Evolutionary conservation across 2,888 invertebrate species (phyloP), one percentile per base, ranked within the genome.

Genomic region (Heliconius sara): DNA sequence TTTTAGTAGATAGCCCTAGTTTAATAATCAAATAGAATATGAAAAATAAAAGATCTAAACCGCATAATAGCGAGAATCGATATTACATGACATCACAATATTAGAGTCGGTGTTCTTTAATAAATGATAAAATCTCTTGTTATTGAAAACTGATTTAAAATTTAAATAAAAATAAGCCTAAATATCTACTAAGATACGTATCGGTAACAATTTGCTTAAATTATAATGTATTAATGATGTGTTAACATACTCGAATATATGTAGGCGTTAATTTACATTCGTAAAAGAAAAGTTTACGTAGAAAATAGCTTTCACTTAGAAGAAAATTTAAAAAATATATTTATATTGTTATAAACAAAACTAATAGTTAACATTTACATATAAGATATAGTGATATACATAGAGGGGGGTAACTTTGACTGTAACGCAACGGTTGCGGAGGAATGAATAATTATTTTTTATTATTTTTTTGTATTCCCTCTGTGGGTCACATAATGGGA

Each of bases 31-130:
- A n/a, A n/a, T 13, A 60, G n/a, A 60, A 39, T 3, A 39, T 16
- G 60, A 34, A 57, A 13, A 12, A 60, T 72, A 57, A 60, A 73
- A 73, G 39, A 73, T 60, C 16, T 73, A n/a, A 34, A 60, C 39
- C 73, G 57, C 57, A n/a, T 60, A 60, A 39, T 73, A 73, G 73
- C 60, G n/a, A 39, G n/a, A 60, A 73, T 60, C 60, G 34, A 73
- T 73, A 34, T 60, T 34, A 73, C 60, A 10, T 73, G 73, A 73
- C 25, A 60, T 73, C 34, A 39, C 60, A 60, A 60, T 73, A n/a
- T 30, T 57, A 34, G 30, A 57, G 34, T 73, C 57, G 73, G 60
- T 60, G 39, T 73, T 70, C 13, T 57, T 39, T 60, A 73, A 39
- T 73, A 39, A 39, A 60, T 60, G 73, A 73, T 73, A 73, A 60